Base-by-base conservation (phyloP, 1,140 invertebrate genomes). In the Musca vetustissima region DNA sequence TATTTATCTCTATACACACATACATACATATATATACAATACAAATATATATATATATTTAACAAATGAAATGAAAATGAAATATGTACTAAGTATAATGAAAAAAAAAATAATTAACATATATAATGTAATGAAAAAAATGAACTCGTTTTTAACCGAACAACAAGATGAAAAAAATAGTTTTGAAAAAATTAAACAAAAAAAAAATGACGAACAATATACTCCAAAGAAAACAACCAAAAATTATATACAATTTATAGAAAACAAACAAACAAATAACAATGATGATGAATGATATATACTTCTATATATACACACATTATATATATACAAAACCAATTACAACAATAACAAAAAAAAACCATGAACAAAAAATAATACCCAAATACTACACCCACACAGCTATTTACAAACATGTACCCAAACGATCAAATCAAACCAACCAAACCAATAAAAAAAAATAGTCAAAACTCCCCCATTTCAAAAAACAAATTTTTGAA, bases 221-320 rank as follows among this genome's bases (percentile, higher is more conserved):
- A 70, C 69, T 70, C 69, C 69, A 70, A 70, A 70, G 69, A 70
- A 70, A 61, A 25, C 69, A 70, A 70, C 69, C 69, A 70, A 70
- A 70, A 66, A 70, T 66, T 36, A 53, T 57, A 68, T 52, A 66
- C 28, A 66, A 25, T 25, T 50, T 66, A 68, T 67, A 57, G n/a
- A n/a, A n/a, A 32, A 59, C 19, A 53, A 32, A 67, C 13, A 67
- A 53, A 47, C 64, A 66, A 70, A 49, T 70, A 22, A 66, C 24
- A 73, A 71, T 72, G 59, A 68, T 22, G 17, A 55, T 47, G 9
- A 64, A 55, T 71, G 55, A 74, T 74, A 77, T 73, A 77, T 73
- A 79, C 75, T 75, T 77, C 76, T 76, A 64, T 57, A 66, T 55
- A 53, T 64, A 24, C n/a, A n/a, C n/a, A n/a, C n/a, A n/a, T n/a